These are phyloP conservation scores for Drosophila pseudotalamancana DNA, from an alignment of 2,888 invertebrate genomes.

Conservation along the genomic window DNA sequence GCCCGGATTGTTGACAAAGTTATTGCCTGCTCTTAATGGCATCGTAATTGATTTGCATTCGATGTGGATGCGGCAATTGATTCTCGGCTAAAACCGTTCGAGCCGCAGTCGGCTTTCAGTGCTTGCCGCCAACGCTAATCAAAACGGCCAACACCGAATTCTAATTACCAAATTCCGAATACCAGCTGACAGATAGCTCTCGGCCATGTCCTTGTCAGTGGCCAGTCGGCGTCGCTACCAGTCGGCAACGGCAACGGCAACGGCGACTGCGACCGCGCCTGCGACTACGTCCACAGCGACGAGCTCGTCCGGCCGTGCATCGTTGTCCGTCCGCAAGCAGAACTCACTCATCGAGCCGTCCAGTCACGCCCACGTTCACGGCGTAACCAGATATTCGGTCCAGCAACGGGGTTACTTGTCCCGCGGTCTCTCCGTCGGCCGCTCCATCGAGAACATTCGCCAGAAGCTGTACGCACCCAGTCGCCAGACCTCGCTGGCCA, in stretches of 20 bases:
- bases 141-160: slow-evolving; percentile 17
- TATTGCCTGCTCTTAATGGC: slow-evolving; percentile 68
- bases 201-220: slow-evolving; percentile 73
- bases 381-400: slow-evolving; percentile 44
- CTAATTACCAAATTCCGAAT: not conserved
- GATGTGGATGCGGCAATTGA: slow-evolving; percentile 65
- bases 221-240: slow-evolving; percentile 74
- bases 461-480: slow-evolving; percentile 60
- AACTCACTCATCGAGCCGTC: slow-evolving; percentile 74
- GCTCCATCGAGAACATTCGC: slow-evolving; percentile 75
- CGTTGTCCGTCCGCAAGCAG: slow-evolving; percentile 67
- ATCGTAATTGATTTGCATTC: slow-evolving; percentile 77
- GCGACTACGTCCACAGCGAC: slow-evolving; percentile 16
- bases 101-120: slow-evolving; percentile 24
- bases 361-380: slow-evolving; percentile 32
- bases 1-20: slow-evolving; percentile 69
- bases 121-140: too few relatives aligned
- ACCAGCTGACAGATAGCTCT: not conserved
- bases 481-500: slow-evolving; percentile 46
- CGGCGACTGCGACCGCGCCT: slow-evolving; percentile 18
- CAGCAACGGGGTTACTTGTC: slow-evolving; percentile 69
- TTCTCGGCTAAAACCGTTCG: slow-evolving; percentile 53
- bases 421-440: slow-evolving; percentile 76
- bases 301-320: not conserved
- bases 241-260: slow-evolving; percentile 46